Percentiles rank a stretch among this genome's conserved stretches.
Conservation (phyloP, 2,888 invertebrate species). For the Eremobia ochroleuca region DNA sequence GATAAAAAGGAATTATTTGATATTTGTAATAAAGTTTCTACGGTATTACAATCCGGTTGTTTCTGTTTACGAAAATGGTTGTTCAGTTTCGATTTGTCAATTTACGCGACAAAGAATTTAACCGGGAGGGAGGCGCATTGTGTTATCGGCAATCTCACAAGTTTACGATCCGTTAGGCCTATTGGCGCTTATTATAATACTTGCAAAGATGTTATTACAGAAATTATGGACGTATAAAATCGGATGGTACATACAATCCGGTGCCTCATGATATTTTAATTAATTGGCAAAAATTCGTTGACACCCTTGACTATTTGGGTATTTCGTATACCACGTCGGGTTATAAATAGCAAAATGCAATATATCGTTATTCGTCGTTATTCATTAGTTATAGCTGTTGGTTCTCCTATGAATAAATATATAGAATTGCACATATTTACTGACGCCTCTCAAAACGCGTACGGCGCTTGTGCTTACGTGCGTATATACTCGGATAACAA, state of each 20-base stretch:
- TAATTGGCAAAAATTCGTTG: constrained; percentile 5
- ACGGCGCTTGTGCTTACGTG: background rate
- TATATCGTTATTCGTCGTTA: too few species aligned
- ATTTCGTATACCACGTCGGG: constrained; percentile 7
- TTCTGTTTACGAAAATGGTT: constrained; percentile 20
- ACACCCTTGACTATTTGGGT: constrained; percentile 1
- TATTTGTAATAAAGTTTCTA: constrained; percentile 1
- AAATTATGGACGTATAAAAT: constrained; percentile 17
- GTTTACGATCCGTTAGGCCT: constrained; percentile 13
- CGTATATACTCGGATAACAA: too few species aligned
- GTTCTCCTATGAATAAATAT: too few species aligned
- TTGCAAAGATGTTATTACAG: constrained; percentile 11
- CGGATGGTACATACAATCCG: constrained; percentile 9
- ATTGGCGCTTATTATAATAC: constrained; percentile 10
- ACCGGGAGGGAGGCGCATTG: constrained; percentile 8
- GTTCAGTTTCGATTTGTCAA: constrained; percentile 9
- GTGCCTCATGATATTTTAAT: constrained; percentile 14
- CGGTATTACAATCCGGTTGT: constrained; percentile 5
- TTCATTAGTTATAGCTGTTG: too few species aligned
- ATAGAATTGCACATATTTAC: constrained; percentile 5
- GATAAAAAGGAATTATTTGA: constrained; percentile 1
- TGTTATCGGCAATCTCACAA: constrained; percentile 16
- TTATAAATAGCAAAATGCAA: constrained; percentile 2
- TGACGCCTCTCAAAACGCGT: background rate
- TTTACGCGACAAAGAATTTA: constrained; percentile 3